These are phyloP conservation scores for Bicyclus anynana DNA, from an alignment of 1,140 invertebrate genomes.

Conservation along the genomic window DNA sequence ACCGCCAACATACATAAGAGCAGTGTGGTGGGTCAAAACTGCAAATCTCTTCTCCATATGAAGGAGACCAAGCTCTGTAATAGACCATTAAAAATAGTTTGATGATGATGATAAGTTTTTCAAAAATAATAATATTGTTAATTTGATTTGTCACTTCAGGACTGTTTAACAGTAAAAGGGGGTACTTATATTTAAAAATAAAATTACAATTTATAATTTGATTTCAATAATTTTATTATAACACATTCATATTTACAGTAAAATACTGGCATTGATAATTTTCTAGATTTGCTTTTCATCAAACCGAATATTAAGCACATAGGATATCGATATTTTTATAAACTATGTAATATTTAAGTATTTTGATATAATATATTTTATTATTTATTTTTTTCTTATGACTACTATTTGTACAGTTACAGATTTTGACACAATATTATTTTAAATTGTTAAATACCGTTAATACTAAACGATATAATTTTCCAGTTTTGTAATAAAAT, in stretches of 20 bases:
- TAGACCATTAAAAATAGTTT: too few relatives aligned
- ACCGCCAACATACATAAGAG: too few relatives aligned
- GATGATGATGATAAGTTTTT: too few relatives aligned
- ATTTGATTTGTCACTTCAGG: too few relatives aligned
- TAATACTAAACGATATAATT: too few relatives aligned
- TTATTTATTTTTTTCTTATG: conserved; percentile 27
- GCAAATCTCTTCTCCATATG: too few relatives aligned
- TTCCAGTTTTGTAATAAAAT: too few relatives aligned
- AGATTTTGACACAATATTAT: conserved; percentile 22
- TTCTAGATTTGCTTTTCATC: conserved; percentile 44
- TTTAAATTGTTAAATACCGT: background rate
- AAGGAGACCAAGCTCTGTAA: too few relatives aligned
- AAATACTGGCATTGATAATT: conserved; percentile 70
- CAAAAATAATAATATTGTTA: too few relatives aligned
- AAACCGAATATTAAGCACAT: conserved; percentile 44
- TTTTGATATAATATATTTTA: conserved; percentile 23
- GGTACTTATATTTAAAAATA: conserved; percentile 26
- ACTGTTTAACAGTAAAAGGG: too few relatives aligned
- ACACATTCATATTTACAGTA: conserved; percentile 74
- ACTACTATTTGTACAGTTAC: conserved; percentile 28
- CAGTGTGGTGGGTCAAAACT: too few relatives aligned
- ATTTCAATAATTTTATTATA: conserved; percentile 66
- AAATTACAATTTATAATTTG: conserved; percentile 43
- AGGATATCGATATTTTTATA: conserved; percentile 35
- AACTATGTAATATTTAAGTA: conserved; percentile 30